Evolutionary conservation across 2,113 vertebrate genomes (phyloP), one percentile per base, ranked within the genome.

Genomic region (Channa maculata): DNA sequence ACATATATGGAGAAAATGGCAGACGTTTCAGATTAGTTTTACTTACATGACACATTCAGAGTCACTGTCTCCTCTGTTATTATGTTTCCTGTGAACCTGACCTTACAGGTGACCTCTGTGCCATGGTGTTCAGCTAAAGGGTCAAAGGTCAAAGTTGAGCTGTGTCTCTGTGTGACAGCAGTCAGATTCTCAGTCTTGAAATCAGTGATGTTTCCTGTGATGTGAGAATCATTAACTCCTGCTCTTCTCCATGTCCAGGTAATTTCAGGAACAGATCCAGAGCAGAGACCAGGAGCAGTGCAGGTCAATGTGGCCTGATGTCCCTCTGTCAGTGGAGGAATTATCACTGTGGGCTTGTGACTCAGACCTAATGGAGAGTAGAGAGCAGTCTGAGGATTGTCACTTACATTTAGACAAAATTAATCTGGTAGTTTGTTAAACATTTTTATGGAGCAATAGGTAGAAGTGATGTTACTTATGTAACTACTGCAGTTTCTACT

Each of bases 311-410:
- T 75, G 77, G 71, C 13, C 75, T 55, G 24, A 5, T 71, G 60
- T 65, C 80, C 85, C 38, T 73, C 87, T 1, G 13, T 80, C 72
- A 92, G 55, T 7, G 63, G 41, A 70, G 79, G 82, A 85, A 70
- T 1, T n/a, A 0, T 33, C 50, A 92, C n/a, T 8, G 3, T 62
- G 76, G 89, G 89, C 62, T 68, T 64, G 58, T 80, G 79, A 5
- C 2, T 73, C 54, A 82, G 55, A 78, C 2, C 89, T 90, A 6
- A 44, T 4, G 24, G 24, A 24, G 13, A 6, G 24, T 24, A 24
- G 39, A 71, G 39, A 51, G 2, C 33, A 43, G 48, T 24, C 1
- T 61, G 57, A 76, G 24, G 24, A 24, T 24, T 24, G 24, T 24
- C 24, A 24, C 24, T 24, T 24, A 24, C 24, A 24, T 24, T 24